Conservation (phyloP, 1,140 invertebrate genomes). For the Brachionus asplanchnoidis region DNA sequence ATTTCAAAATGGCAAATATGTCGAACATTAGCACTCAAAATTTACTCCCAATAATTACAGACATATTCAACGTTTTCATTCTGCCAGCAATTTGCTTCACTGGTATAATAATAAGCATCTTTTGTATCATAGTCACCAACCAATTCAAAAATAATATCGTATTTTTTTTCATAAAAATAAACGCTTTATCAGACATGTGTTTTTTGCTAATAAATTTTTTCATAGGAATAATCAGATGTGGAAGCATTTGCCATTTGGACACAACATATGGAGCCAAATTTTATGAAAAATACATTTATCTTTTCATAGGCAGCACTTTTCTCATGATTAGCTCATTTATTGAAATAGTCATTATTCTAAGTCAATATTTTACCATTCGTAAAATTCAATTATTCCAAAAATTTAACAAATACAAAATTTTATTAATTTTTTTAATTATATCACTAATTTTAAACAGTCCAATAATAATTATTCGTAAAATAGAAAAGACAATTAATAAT, state of each 20-base stretch:
- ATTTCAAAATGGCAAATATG: not conserved
- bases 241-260: not conserved
- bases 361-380: not conserved
- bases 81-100: not conserved
- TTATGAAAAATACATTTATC: constrained; percentile 35
- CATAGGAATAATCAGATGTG: constrained; percentile 1
- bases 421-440: not conserved
- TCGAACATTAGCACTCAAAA: not conserved
- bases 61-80: constrained; percentile 16
- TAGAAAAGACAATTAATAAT: not conserved
- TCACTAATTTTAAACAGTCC: not conserved
- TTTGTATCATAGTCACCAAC: not conserved
- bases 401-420: not conserved
- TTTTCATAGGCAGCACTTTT: constrained; percentile 15
- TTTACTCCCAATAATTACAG: not conserved
- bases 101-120: not conserved
- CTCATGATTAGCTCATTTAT: constrained; percentile 3
- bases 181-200: not conserved
- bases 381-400: not conserved
- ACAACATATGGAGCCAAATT: constrained; percentile 12
- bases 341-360: not conserved
- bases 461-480: not conserved
- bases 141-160: not conserved
- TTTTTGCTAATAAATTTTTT: not conserved
- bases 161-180: not conserved